phyloP scores from a whole-genome alignment of 2,888 invertebrate genomes.

The Entomobrya multifasciata region DNA sequence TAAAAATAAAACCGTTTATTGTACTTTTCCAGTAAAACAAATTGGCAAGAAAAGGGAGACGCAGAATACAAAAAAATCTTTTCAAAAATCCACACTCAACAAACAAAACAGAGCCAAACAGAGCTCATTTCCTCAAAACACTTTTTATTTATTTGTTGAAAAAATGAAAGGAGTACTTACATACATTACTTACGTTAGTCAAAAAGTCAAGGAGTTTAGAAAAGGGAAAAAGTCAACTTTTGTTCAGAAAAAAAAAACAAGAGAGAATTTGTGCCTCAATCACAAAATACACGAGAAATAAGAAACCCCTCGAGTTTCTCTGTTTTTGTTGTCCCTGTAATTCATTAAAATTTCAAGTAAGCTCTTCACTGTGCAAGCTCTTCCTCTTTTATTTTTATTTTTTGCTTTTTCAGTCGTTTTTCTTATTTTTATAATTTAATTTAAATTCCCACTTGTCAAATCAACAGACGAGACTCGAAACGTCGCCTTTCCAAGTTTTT shows the following conservation, averaged over 20 bases:
- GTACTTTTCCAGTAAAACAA: neutral
- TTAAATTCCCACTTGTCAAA: too few relatives aligned
- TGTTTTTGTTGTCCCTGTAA: neutral
- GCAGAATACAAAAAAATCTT: too few relatives aligned
- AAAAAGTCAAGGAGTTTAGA: too few relatives aligned
- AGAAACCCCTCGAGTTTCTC: constrained; percentile 1
- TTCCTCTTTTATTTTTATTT: neutral
- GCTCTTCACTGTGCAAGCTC: neutral
- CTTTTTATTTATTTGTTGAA: neutral
- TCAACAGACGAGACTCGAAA: too few relatives aligned
- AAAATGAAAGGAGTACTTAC: neutral
- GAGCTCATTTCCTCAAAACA: neutral
- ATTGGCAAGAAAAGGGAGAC: neutral
- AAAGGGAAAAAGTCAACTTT: too few relatives aligned
- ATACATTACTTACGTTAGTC: too few relatives aligned
- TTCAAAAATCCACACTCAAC: too few relatives aligned
- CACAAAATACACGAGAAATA: neutral
- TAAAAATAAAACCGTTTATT: neutral
- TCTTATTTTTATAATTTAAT: neutral
- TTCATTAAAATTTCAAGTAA: constrained; percentile 21
- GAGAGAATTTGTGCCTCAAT: neutral
- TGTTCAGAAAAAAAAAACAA: neutral
- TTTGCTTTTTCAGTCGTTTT: neutral
- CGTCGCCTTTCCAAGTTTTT: too few relatives aligned
- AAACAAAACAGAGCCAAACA: too few relatives aligned